Evolutionary conservation across 2,113 vertebrate genomes (phyloP), one percentile per base, ranked within the genome.

Genomic region (Engraulis encrasicolus): DNA sequence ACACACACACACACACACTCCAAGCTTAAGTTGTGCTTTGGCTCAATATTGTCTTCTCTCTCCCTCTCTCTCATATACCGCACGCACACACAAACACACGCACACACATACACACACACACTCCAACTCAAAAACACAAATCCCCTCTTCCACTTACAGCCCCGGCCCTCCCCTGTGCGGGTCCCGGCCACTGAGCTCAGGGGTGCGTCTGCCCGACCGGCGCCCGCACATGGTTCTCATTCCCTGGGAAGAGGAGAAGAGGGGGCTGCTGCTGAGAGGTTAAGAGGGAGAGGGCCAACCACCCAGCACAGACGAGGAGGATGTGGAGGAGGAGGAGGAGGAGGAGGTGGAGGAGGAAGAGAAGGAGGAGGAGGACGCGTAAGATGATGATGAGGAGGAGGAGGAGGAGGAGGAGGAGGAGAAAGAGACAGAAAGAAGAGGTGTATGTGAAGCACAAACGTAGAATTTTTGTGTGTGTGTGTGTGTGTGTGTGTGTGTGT

Each of bases 231-330:
- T 86, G 87, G 85, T 86, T 66, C 86, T 90, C 90, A 89, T 91
- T 93, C 90, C 90, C 92, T 87, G 45, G 48, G 90, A 93, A 71
- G 61, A 71, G 61, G 91, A 86, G 91, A n/a, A n/a, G n/a, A n/a
- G n/a, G n/a, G n/a, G n/a, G n/a, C n/a, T n/a, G 93, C 88, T 91
- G 91, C 91, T 91, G 91, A 83, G 92, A 94, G 86, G 89, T 90
- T 87, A 89, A 89, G 83, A 86, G 85, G 74, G 54, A 84, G 71
- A 79, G 78, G 79, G 50, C 78, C 78, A 83, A 48, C 66, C 27
- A 48, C 74, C 38, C 79, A 78, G 82, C 50, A 52, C 36, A 34
- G 78, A 77, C 79, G 50, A 79, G 84, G 82, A 77, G 80, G 82
- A 81, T 79, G 66, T 9, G 77, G 82, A 86, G 81, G 83, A 87